Evolutionary conservation across 2,888 invertebrate genomes (phyloP).

Genomic region (Bombylius discolor): DNA sequence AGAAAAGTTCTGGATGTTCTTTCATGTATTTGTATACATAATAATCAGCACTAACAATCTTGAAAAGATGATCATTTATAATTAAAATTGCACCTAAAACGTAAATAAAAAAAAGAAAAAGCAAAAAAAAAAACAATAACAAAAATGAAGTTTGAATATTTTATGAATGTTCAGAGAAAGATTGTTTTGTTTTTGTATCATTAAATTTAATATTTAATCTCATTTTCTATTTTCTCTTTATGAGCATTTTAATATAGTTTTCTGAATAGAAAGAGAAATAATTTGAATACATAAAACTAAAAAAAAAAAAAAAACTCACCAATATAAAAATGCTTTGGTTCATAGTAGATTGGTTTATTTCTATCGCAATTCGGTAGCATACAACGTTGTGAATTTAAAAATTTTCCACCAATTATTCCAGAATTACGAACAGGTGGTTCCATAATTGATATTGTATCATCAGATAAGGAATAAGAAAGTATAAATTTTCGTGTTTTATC

Average conservation of each 20-base stretch:
- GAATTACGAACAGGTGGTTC: constrained; percentile 62
- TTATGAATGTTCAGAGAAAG: too few species aligned
- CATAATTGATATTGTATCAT: constrained; percentile 59
- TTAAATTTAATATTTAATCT: too few species aligned
- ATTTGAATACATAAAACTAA: too few species aligned
- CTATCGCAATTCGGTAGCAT: constrained; percentile 55
- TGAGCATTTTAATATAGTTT: too few species aligned
- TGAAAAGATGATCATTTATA: constrained; percentile 62
- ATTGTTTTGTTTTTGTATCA: too few species aligned
- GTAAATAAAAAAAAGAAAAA: not conserved
- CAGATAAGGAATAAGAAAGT: constrained; percentile 59
- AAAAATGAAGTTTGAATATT: too few species aligned
- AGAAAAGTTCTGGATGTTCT: constrained; percentile 58
- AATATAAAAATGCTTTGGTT: constrained; percentile 65
- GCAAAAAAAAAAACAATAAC: too few species aligned
- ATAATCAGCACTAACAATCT: constrained; percentile 61
- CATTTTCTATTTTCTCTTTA: too few species aligned
- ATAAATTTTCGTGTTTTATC: constrained; percentile 63
- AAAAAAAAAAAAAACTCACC: constrained; percentile 37
- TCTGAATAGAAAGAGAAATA: too few species aligned
- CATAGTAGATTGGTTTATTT: constrained; percentile 61
- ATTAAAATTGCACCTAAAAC: constrained; percentile 47
- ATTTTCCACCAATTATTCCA: constrained; percentile 62
- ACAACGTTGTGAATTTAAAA: constrained; percentile 52
- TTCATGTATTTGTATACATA: constrained; percentile 67